Base-by-base conservation (phyloP, 2,113 vertebrate species). In the Lepus europaeus region DNA sequence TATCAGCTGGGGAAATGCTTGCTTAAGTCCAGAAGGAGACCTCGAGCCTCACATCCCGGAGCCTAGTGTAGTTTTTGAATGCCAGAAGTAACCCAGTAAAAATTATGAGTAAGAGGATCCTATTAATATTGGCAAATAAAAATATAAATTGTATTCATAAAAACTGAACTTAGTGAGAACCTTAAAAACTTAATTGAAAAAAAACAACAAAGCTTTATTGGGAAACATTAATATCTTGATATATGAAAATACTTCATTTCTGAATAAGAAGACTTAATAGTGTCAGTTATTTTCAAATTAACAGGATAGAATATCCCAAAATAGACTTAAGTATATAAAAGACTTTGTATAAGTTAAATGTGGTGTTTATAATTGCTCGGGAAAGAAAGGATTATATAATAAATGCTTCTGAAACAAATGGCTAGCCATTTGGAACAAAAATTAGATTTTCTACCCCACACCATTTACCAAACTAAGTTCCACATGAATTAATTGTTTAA, bases 401-500 rank as follows among this genome's bases (percentile, higher is more conserved):
- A 63, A 83, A 70, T 76, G 22, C 16, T 76, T 86, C 94, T 85
- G 10, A 82, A 95, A 87, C 31, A 83, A 74, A 53, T 88, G 45
- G 74, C 23, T 78, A 81, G 53, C 61, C n/a, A 86, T 82, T 93
- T 82, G 68, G 12, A 29, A 9, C 69, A 89, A 86, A 91, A 85
- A 78, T 82, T 19, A 88, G 45, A 86, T 91, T 70, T 90, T 51
- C 12, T 80, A 36, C 27, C 4, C 61, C 1, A 39, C 23, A 23
- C 36, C 4, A 91, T 59, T 78, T 74, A 59, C 36, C 33, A 82
- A 91, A 78, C 90, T 78, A 90, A 86, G 9, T 88, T 90, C 22
- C 29, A 53, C 79, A 45, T 86, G 29, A 95, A 95, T 72, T 92
- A 22, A 78, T 1, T 90, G 61, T 63, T 95, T 95, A 89, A 73